Conservation (phyloP, 1,140 invertebrate genomes). For the Magallana gigas region DNA sequence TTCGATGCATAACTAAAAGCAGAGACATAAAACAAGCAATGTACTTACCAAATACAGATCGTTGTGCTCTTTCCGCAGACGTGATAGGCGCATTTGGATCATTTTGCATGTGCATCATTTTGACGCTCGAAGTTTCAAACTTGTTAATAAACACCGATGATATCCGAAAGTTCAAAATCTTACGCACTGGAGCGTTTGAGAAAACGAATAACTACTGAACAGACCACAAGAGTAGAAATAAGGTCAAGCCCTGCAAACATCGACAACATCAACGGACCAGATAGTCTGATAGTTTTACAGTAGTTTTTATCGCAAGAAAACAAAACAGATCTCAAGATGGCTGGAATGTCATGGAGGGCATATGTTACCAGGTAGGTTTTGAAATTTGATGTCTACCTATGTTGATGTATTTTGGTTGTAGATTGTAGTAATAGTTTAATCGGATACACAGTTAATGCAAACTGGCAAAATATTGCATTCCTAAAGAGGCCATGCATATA, state of each 20-base stretch:
- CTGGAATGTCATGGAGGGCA: constrained; percentile 50
- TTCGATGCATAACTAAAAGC: not conserved
- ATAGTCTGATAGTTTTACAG: not conserved
- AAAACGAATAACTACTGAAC: no score
- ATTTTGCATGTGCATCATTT: constrained; percentile 47
- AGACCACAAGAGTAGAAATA: not conserved
- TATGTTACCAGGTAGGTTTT: constrained; percentile 49
- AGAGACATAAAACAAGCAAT: not conserved
- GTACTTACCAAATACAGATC: constrained; percentile 75
- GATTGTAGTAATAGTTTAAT: no score
- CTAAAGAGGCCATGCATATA: no score
- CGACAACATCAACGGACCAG: not conserved
- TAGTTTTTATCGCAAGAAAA: no score
- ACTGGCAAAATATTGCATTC: no score
- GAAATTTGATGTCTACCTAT: not conserved
- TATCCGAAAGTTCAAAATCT: not conserved
- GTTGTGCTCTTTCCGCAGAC: constrained; percentile 71
- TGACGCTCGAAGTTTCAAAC: not conserved
- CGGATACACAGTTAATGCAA: no score
- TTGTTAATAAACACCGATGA: not conserved
- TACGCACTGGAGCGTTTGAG: not conserved
- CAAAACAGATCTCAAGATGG: constrained; percentile 42
- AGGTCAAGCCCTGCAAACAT: not conserved
- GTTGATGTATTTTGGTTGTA: no score
- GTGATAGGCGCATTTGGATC: constrained; percentile 51